These are phyloP conservation scores for Otus sunia DNA, from an alignment of 2,113 vertebrate genomes.

Conservation along the genomic window DNA sequence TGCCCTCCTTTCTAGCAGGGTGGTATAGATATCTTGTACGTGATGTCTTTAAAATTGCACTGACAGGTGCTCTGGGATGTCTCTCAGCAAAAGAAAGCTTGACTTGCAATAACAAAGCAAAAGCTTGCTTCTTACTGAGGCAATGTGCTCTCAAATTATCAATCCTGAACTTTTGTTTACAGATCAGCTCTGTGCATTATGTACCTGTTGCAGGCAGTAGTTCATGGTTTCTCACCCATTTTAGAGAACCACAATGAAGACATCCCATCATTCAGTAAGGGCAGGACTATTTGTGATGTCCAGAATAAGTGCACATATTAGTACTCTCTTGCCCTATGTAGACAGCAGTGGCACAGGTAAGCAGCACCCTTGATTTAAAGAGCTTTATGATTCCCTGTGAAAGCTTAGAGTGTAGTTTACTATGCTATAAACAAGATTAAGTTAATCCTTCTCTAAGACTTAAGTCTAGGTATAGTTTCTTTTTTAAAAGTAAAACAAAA, in stretches of 20 bases:
- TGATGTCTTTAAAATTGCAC: neutral
- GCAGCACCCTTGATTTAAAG: neutral
- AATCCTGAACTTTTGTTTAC: neutral
- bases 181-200: neutral
- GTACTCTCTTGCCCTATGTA: neutral
- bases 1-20: neutral
- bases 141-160: neutral
- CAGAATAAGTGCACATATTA: neutral
- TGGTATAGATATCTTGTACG: neutral
- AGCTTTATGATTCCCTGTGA: neutral
- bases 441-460: neutral
- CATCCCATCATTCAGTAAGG: neutral
- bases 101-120: neutral
- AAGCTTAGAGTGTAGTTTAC: neutral
- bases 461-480: neutral
- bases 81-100: neutral
- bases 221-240: neutral
- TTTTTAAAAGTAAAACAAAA: neutral
- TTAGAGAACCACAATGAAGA: neutral
- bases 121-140: neutral
- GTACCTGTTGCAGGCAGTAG: neutral
- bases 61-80: neutral
- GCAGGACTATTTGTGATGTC: rapidly evolving
- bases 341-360: neutral
- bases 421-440: neutral